Evolutionary conservation across 1,140 invertebrate species (phyloP), one percentile per base, ranked within the genome.

Genomic region (Zaprionus inermis): DNA sequence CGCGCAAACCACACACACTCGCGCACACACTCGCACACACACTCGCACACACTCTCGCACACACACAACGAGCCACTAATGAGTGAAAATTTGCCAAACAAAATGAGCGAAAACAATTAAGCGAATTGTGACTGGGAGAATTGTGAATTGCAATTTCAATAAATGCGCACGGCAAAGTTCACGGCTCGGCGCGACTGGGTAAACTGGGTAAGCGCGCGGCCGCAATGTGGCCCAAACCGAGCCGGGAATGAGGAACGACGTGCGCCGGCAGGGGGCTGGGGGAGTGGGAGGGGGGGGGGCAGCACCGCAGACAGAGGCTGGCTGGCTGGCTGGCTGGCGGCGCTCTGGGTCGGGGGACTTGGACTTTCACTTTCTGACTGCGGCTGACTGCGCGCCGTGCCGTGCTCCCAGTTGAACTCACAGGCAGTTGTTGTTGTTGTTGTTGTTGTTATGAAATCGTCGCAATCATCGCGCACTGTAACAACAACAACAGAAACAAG

Each of bases 91-190:
- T 77, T 52, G 56, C 76, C 66, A 61, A 61, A 67, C 69, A 46
- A 82, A 78, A 77, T 70, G 83, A 68, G 66, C 44, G 65, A 77
- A 82, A 75, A 86, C 64, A 86, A 86, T 86, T 82, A 88, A 77
- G 76, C 61, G 36, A 88, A 75, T 75, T 75, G 67, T 75, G 38
- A 70, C 76, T 79, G 83, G 51, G 61, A 55, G 49, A 52, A 81
- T 81, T 82, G 74, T 84, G 72, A 85, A 86, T 76, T 86, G 82
- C 70, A 77, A 82, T 88, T 86, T 83, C 60, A 81, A 86, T 82
- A 79, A 86, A 74, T 73, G 83, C 57, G 79, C 72, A 60, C 82
- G 54, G 69, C 69, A 83, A 69, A 82, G 83, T 88, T 82, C 83
- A 79, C 76, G 83, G 66, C 69, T 61, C 61, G 44, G 59, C 63